phyloP scores from a whole-genome alignment of 1,140 invertebrate genomes.

The Drosophila funebris region DNA sequence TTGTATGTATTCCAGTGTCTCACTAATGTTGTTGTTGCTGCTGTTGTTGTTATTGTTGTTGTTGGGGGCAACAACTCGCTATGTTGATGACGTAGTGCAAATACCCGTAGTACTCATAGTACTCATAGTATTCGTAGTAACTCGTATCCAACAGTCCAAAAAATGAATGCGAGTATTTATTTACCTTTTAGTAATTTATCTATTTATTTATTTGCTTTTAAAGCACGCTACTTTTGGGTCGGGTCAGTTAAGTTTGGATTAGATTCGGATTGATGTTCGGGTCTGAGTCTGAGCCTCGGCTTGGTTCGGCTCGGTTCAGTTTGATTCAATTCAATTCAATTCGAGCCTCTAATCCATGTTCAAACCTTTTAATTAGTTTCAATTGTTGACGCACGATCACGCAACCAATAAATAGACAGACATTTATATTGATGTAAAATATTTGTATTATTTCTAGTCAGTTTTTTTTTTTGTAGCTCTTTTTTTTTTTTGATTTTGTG shows the following conservation, averaged over 20 bases:
- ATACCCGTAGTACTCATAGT: conserved; percentile 57
- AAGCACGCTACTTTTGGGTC: conserved; percentile 73
- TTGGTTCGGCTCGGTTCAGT: conserved; percentile 7
- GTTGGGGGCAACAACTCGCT: conserved; percentile 13
- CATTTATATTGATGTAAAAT: conserved; percentile 64
- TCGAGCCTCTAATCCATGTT: conserved; percentile 48
- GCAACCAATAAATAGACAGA: conserved; percentile 40
- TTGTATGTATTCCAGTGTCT: conserved; percentile 69
- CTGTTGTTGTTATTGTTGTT: conserved; percentile 5
- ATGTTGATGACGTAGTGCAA: conserved; percentile 42
- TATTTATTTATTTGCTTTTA: conserved; percentile 80
- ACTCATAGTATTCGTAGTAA: conserved; percentile 62
- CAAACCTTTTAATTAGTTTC: conserved; percentile 77
- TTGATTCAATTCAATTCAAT: conserved; percentile 22
- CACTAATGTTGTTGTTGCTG: conserved; percentile 51
- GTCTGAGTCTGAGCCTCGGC: conserved; percentile 30
- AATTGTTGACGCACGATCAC: conserved; percentile 49
- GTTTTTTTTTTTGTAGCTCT: conserved; percentile 38
- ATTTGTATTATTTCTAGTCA: conserved; percentile 51
- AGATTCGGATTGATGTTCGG: conserved; percentile 20
- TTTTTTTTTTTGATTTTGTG: conserved; percentile 51
- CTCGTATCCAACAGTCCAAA: conserved; percentile 60
- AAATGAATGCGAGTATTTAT: conserved; percentile 66
- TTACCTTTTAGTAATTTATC: conserved; percentile 82
- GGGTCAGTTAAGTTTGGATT: conserved; percentile 35